Evolutionary conservation across 1,140 invertebrate species (phyloP).

Genomic region (Bradynema listronoti): DNA sequence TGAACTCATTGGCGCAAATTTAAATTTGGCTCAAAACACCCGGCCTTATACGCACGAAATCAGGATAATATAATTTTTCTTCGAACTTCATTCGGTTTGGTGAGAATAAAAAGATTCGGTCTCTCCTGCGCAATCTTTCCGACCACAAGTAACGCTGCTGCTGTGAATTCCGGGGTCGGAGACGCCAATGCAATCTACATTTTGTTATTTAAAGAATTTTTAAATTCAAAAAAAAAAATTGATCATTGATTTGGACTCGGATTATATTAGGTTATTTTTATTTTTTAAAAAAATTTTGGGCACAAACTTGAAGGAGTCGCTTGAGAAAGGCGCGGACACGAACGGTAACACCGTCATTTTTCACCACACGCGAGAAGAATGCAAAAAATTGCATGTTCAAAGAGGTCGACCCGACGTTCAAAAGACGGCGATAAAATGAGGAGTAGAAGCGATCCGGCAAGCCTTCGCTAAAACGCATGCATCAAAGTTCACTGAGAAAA

Average conservation of each 20-base stretch:
- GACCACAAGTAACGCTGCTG: constrained; percentile 65
- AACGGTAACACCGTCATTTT: constrained; percentile 68
- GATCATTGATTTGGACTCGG: too few relatives aligned
- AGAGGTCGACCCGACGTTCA: constrained; percentile 69
- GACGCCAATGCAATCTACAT: constrained; percentile 59
- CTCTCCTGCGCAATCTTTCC: constrained; percentile 65
- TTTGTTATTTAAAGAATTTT: constrained; percentile 55
- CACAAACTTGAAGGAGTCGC: constrained; percentile 71
- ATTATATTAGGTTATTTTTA: too few relatives aligned
- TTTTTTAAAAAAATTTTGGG: constrained; percentile 12
- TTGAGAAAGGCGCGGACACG: constrained; percentile 80
- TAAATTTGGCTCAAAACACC: too few relatives aligned
- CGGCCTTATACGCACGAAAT: too few relatives aligned
- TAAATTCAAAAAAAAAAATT: too few relatives aligned
- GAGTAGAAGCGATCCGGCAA: constrained; percentile 72
- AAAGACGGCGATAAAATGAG: constrained; percentile 78
- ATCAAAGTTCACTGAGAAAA: constrained; percentile 13
- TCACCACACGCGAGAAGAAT: constrained; percentile 76
- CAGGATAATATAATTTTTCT: too few relatives aligned
- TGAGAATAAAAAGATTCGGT: constrained; percentile 29
- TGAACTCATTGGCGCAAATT: too few relatives aligned
- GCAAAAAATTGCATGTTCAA: constrained; percentile 77
- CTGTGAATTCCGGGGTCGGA: constrained; percentile 66
- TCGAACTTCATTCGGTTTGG: too few relatives aligned
- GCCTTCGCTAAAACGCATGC: constrained; percentile 50